Base-by-base conservation (phyloP, 92 coral and sea anemone genomes). In the Actinernus sp. region DNA sequence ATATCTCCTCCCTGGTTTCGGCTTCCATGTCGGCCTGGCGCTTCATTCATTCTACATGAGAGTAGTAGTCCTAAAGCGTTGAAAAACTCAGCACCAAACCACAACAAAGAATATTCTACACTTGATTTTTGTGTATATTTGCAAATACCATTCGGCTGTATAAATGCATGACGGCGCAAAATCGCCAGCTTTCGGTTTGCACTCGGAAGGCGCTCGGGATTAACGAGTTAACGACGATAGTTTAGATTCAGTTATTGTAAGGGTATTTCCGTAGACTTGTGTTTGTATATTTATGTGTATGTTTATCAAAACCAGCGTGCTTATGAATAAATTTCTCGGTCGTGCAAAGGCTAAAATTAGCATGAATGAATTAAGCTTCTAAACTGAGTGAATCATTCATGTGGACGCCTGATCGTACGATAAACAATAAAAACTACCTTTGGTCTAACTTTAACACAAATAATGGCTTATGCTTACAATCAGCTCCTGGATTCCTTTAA, bases 31-130 rank as follows among this genome's bases (percentile, higher is more conserved):
- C 23, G 20, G 57, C 41, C 4, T 23, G 46, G 26, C 12, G 5
- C 57, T 57, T 57, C 65, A 56, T 58, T 46, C 78, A 70, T 70
- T 44, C 48, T 43, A 6, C 31, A 26, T 17, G 43, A 41, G 49
- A 55, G 58, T 26, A 19, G 47, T 20, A 54, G 14, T 31, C 48
- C 78, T 44, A 57, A 70, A 44, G 39, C 41, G 65, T 31, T 70
- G 44, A 48, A 70, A 70, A 70, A 46, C 57, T 70, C 78, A 31
- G 78, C 41, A 56, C 65, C 56, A 70, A 70, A 70, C 78, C 78
- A 70, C 78, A 70, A 70, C 78, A 70, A 70, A 70, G 57, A 37
- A 41, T 29, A 57, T 31, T 57, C 65, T 46, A 52, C 63, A 70
- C 61, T 55, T 46, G 77, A 54, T 55, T 57, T n/a, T 70, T 61